Evolutionary conservation across 37 sponge, comb jelly and placozoan species (phyloP), one percentile per base, ranked within the genome.

Genomic region (Chondrosia reniformis): DNA sequence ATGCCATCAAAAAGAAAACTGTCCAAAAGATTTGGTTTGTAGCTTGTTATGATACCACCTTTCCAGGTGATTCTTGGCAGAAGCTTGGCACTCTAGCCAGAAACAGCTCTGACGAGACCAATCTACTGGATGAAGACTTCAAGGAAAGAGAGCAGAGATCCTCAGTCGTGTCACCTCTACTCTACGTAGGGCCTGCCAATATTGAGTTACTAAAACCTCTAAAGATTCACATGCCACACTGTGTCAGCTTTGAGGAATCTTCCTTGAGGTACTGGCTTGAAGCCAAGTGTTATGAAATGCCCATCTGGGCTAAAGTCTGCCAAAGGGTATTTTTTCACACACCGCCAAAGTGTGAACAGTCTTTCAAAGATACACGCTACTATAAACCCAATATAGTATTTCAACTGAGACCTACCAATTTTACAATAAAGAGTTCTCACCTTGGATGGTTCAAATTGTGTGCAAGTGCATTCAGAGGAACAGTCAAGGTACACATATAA

Each of bases 21-120:
- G 71, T 32, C 17, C 90, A 89, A 59, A 81, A 74, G 75, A 17
- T 89, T 13, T 89, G 90, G 90, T 89, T 89, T 65, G 90, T 80
- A 3, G 85, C 81, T 39, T 69, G 72, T 44, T 69, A 69, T 25
- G 72, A 69, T 37, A 21, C 72, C 3, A 41, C 39, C 44, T 69
- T 43, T 34, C 72, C 72, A 17, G 72, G 72, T 10, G 43, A 2
- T 17, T 69, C 72, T 12, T 38, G 64, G 52, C 79, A 89, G 46
- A 75, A 38, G 57, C 52, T 44, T 1, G 72, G 72, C 10, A 69
- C 72, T 38, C 72, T 69, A 3, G 2, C 41, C 43, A 36, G 72
- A 13, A 69, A 69, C 43, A 69, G 41, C 44, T 38, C 72, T 25
- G 43, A 69, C 44, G 72, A 69, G 43, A 34, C 42, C n/a, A 41